phyloP scores from a whole-genome alignment of 2,113 vertebrate species.

The Carassius auratus region DNA sequence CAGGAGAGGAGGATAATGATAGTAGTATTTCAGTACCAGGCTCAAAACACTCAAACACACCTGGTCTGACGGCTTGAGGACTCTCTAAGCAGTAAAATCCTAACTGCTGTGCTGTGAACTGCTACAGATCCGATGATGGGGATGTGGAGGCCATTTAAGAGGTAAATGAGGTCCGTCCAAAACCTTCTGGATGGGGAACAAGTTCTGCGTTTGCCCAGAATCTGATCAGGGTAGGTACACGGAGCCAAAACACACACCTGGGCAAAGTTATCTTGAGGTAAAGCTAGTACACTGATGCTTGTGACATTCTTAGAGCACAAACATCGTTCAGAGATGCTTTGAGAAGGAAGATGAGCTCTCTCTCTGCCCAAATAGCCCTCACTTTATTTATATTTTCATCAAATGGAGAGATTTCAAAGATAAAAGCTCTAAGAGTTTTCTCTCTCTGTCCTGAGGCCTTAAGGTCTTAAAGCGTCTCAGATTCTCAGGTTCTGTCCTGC shows the following conservation, averaged over 20 bases:
- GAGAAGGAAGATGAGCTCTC: background rate
- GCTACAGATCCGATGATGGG: slow-evolving; percentile 11
- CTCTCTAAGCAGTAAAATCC: slow-evolving; percentile 36
- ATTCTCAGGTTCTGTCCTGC: slow-evolving; percentile 75
- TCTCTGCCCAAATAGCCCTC: slow-evolving; percentile 31
- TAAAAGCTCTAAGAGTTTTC: slow-evolving; percentile 46
- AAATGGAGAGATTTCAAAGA: slow-evolving; percentile 49
- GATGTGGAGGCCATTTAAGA: slow-evolving; percentile 18
- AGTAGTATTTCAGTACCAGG: slow-evolving; percentile 30
- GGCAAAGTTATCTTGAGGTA: slow-evolving; percentile 21
- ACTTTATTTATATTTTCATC: slow-evolving; percentile 56
- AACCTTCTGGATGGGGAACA: slow-evolving; percentile 24
- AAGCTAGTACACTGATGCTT: slow-evolving; percentile 17
- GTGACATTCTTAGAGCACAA: slow-evolving; percentile 37
- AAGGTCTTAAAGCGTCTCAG: slow-evolving; percentile 62
- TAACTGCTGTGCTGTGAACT: slow-evolving; percentile 22
- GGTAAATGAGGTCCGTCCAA: slow-evolving; percentile 43
- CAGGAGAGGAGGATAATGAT: slow-evolving; percentile 62
- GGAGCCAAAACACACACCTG: slow-evolving; percentile 1
- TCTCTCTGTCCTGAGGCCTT: slow-evolving; percentile 36
- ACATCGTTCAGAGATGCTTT: slow-evolving; percentile 20
- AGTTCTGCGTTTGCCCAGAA: slow-evolving; percentile 25
- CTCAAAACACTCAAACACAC: slow-evolving; percentile 56
- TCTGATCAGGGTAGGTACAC: slow-evolving; percentile 6
- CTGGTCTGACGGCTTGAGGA: slow-evolving; percentile 21